A percentile compares a stretch with the other conserved stretches of the same genome.
phyloP scores from a whole-genome alignment of 2,797 vertebrate genomes.

The Rhodeus uyekii region DNA sequence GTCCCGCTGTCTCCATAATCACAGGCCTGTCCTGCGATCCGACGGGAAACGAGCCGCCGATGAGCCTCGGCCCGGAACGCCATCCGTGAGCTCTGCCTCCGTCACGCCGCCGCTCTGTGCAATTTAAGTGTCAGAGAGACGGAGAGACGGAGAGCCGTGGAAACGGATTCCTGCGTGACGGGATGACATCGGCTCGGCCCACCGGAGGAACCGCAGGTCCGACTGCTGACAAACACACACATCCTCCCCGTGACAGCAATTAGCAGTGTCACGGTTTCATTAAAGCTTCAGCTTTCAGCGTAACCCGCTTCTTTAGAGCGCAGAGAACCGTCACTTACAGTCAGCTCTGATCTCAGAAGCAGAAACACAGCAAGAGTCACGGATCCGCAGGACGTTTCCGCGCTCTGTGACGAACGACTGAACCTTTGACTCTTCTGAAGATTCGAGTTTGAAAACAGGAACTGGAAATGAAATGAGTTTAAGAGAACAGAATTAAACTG shows the following conservation, averaged over 20 bases:
- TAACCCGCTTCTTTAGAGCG: constrained; percentile 44
- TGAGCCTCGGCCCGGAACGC: constrained; percentile 25
- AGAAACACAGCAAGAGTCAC: too few species aligned
- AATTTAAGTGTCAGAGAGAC: constrained; percentile 54
- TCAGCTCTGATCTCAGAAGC: too few species aligned
- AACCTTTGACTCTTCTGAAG: too few species aligned
- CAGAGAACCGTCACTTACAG: too few species aligned
- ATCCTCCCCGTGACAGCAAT: constrained; percentile 79
- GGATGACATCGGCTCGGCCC: background rate
- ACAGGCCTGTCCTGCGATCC: constrained; percentile 36
- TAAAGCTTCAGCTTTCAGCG: constrained; percentile 78
- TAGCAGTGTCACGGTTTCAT: constrained; percentile 81
- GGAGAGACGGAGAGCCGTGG: background rate
- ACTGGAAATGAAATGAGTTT: too few species aligned
- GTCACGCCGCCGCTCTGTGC: constrained; percentile 20
- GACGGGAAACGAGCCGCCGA: constrained; percentile 42
- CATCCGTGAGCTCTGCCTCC: constrained; percentile 38
- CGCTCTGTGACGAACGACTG: too few species aligned
- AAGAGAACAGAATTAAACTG: too few species aligned
- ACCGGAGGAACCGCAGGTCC: constrained; percentile 33
- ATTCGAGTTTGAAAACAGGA: too few species aligned
- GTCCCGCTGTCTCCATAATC: constrained; percentile 47
- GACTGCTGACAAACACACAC: constrained; percentile 60
- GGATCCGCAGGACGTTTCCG: too few species aligned
- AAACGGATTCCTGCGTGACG: constrained; percentile 38